Base-by-base conservation (phyloP, 92 coral and sea anemone genomes). In the Pocillopora grandis region DNA sequence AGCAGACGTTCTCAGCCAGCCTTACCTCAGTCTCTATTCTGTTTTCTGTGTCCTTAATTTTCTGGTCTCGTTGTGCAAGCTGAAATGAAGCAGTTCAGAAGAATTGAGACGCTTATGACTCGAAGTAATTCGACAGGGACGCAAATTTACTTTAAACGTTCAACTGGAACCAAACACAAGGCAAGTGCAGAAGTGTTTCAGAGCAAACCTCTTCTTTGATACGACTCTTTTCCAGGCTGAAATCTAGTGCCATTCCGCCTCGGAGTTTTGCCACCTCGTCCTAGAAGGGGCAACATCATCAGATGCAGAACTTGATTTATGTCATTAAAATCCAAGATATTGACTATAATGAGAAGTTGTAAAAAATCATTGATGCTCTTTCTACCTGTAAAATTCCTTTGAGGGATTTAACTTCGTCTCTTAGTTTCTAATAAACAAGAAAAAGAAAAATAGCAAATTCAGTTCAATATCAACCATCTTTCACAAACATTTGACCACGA, bases 11-110 rank as follows among this genome's bases (percentile, higher is more conserved):
- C 8, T 42, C 52, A 42, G 52, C 52, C 8, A 42, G 52, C 52
- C 83, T 56, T 83, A 96, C 98, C 92, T 96, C 99, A 3, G 99
- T 96, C 35, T 96, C 99, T 73, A 96, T 96, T 63, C 98, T 91
- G 80, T 96, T 96, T 71, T 93, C 93, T 66, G 91, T 92, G 79
- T 96, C 99, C 77, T 94, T 96, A 37, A 96, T 96, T 81, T 87
- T 95, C 85, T 96, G 99, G 83, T 96, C 99, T 27, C 98, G 92
- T 21, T 78, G 64, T 68, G 98, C 98, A 58, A 91, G 87, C 98
- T 96, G 79, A 64, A 88, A 87, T 63, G 71, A 58, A 77, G 12
- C 37, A 70, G 66, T 2, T 61, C 72, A 14, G 23, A 18, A 13
- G 14, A 76, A 57, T 1, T 16, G 65, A 19, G 60, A 23, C 21